Evolutionary conservation across 2,888 invertebrate genomes (phyloP).

Genomic region (Crepidodera aurea): DNA sequence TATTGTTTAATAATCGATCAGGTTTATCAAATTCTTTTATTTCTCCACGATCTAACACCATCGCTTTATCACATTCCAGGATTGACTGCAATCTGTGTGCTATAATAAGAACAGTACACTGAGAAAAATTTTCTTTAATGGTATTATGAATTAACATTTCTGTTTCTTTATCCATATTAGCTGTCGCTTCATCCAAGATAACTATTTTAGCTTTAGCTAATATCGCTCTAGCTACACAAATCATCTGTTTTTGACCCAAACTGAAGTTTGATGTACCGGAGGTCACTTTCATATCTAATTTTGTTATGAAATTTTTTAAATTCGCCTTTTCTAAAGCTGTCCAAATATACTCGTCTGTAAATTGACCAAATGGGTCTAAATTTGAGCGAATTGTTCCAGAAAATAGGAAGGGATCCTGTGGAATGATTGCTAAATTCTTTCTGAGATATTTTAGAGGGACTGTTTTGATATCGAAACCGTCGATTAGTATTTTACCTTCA

Average conservation of each 20-base stretch:
- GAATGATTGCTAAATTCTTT: slow-evolving; percentile 81
- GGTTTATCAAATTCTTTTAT: slow-evolving; percentile 51
- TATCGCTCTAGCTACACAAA: slow-evolving; percentile 66
- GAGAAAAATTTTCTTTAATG: slow-evolving; percentile 63
- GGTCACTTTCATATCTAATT: slow-evolving; percentile 61
- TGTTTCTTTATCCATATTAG: slow-evolving; percentile 64
- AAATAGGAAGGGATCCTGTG: slow-evolving; percentile 86
- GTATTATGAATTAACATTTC: slow-evolving; percentile 64
- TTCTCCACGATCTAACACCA: slow-evolving; percentile 64
- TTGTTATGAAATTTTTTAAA: slow-evolving; percentile 72
- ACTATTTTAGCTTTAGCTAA: slow-evolving; percentile 63
- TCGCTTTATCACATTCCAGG: slow-evolving; percentile 62
- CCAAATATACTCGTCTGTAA: slow-evolving; percentile 81
- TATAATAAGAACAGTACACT: slow-evolving; percentile 66
- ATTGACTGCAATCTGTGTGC: slow-evolving; percentile 62
- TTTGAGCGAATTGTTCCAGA: slow-evolving; percentile 87
- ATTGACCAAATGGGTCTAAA: slow-evolving; percentile 85
- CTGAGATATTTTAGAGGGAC: slow-evolving; percentile 80
- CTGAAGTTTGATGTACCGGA: slow-evolving; percentile 57
- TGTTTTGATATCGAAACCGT: slow-evolving; percentile 73
- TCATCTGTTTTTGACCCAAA: slow-evolving; percentile 66
- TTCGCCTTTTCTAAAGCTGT: slow-evolving; percentile 74
- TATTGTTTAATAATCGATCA: slow-evolving; percentile 64
- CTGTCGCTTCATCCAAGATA: slow-evolving; percentile 66
- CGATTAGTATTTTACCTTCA: slow-evolving; percentile 82